Evolutionary conservation across 2,797 vertebrate genomes (phyloP).

Genomic region (Halcyon chelicuti): DNA sequence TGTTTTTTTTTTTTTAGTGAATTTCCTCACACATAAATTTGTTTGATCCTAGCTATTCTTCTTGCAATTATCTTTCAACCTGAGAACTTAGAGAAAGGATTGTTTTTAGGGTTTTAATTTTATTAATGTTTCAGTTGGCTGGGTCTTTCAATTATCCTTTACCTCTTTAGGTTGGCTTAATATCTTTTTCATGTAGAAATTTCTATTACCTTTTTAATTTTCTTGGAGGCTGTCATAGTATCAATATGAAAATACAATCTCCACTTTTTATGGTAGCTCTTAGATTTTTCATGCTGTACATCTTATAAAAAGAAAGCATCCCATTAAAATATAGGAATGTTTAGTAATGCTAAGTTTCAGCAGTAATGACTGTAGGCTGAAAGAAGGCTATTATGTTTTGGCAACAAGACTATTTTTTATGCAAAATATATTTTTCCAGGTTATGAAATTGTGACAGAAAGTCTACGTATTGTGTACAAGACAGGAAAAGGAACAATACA

Average conservation of each 20-base stretch:
- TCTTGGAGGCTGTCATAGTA: not conserved
- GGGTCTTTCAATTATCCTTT: not conserved
- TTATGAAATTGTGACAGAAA: not conserved
- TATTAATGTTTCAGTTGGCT: not conserved
- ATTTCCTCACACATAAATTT: not conserved
- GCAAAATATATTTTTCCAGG: not conserved
- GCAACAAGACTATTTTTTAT: not conserved
- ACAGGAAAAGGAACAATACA: not conserved
- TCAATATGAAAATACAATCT: not conserved
- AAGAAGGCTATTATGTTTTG: not conserved
- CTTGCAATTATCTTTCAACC: not conserved
- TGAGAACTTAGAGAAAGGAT: not conserved
- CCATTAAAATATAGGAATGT: not conserved
- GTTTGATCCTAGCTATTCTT: not conserved
- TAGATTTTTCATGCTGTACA: not conserved
- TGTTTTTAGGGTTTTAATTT: not conserved
- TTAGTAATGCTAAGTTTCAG: not conserved
- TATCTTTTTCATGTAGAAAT: not conserved
- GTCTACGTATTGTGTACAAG: fast-evolving
- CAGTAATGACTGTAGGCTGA: not conserved
- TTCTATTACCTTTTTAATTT: not conserved
- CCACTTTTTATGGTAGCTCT: not conserved
- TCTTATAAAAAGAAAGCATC: not conserved
- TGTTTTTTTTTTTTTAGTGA: not conserved
- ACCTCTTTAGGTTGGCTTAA: not conserved